Evolutionary conservation across 1,140 invertebrate genomes (phyloP).

Genomic region (Galendromus occidentalis): DNA sequence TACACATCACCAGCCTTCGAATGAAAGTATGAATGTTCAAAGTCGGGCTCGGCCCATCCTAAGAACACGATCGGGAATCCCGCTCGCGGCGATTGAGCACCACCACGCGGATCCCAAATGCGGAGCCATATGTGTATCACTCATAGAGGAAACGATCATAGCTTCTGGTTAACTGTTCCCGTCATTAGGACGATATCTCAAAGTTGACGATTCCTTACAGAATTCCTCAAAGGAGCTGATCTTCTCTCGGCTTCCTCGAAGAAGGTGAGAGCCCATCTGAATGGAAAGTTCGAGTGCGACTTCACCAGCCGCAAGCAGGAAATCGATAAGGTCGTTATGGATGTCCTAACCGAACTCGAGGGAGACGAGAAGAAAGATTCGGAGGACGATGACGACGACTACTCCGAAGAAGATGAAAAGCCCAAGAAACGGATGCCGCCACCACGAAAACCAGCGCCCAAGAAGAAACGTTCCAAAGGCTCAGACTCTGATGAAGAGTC

Average conservation of each 20-base stretch:
- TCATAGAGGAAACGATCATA: too few relatives aligned
- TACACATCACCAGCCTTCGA: too few relatives aligned
- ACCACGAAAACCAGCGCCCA: neutral
- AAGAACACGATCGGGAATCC: too few relatives aligned
- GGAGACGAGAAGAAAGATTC: neutral
- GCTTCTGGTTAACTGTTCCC: too few relatives aligned
- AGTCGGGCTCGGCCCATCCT: too few relatives aligned
- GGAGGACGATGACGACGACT: constrained; percentile 5
- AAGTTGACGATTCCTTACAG: constrained; percentile 17
- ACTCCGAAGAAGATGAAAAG: constrained; percentile 13
- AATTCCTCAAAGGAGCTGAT: constrained; percentile 25
- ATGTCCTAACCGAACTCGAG: neutral
- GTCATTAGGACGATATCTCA: too few relatives aligned
- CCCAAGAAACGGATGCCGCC: constrained; percentile 9
- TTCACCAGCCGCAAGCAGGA: constrained; percentile 21
- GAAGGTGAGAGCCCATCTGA: constrained; percentile 24
- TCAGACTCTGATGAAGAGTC: neutral
- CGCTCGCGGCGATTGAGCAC: too few relatives aligned
- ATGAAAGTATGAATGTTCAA: too few relatives aligned
- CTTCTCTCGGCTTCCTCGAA: constrained; percentile 23
- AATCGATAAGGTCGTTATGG: constrained; percentile 18
- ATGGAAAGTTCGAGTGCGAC: constrained; percentile 23
- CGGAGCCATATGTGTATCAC: too few relatives aligned
- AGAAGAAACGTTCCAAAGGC: neutral
- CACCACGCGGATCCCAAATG: too few relatives aligned